Evolutionary conservation across 2,888 invertebrate species (phyloP), one percentile per base, ranked within the genome.

Genomic region (Dexiosoma caninum): DNA sequence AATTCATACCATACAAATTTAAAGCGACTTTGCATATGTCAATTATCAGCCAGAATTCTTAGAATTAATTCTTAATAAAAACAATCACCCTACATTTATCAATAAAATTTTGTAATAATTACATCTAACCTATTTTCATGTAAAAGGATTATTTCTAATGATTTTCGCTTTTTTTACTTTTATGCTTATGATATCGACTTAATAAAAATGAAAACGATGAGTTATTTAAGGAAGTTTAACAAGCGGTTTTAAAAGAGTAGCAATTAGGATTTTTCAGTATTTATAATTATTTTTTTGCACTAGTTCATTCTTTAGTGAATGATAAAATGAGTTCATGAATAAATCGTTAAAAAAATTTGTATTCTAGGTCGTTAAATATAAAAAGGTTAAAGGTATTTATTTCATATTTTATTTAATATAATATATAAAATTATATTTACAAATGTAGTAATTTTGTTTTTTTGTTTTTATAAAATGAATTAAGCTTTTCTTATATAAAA

Each of bases 351-450:
- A 23, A 37, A 59, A 59, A 27, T 19, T 6, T 37, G 40, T 51
- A 8, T 16, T 37, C 23, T 42, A 71, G 51, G 21, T 42, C 21
- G 30, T 55, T 14, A n/a, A 49, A 21, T 55, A 35, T 27, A 55
- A 74, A 64, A 46, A 37, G n/a, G 5, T 46, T 64, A 23, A 35
- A 7, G 30, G 8, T 55, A 44, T n/a, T 16, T 49, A 42, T 57
- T 14, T 23, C 8, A 10, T 30, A 6, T 44, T 35, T 32, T 44
- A 32, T 14, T 6, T 21, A 32, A 35, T 14, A 14, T 53, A 53
- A 53, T 53, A 16, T 49, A 70, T 49, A 57, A 77, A 78, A 62
- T 64, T 40, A 78, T 78, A 78, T 78, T 57, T 78, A 78, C 77
- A 78, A 71, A 46, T 37, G 55, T 30, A 46, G 37, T 30, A 19